Conservation (phyloP, 2,888 invertebrate species). For the Lamellibrachia satsuma region DNA sequence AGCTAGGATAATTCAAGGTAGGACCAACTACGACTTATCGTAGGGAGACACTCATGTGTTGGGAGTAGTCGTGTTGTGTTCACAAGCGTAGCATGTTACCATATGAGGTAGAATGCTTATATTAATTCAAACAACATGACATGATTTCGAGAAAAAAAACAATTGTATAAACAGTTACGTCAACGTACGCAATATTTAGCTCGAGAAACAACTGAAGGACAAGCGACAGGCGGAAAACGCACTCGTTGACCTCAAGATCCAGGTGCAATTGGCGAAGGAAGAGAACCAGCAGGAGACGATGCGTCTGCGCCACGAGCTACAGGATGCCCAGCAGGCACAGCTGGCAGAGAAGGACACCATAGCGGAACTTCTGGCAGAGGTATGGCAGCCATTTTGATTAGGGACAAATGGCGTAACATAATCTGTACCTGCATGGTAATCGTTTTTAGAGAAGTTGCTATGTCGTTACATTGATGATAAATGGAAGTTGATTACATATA, state of each 20-base stretch:
- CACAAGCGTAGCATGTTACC: no score
- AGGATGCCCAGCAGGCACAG: slow-evolving; percentile 48
- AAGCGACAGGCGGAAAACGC: slow-evolving; percentile 47
- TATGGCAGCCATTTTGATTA: slow-evolving; percentile 33
- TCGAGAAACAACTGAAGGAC: slow-evolving; percentile 46
- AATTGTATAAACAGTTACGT: background rate
- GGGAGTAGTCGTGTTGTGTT: no score
- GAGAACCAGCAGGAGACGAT: slow-evolving; percentile 50
- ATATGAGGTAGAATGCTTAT: no score
- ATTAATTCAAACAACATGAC: no score
- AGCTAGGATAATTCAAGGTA: no score
- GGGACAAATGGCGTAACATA: background rate
- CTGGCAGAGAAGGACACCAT: slow-evolving; percentile 50
- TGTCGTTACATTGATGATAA: background rate
- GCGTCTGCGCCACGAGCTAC: slow-evolving; percentile 49
- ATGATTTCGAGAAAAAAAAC: background rate
- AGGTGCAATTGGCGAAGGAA: slow-evolving; percentile 49
- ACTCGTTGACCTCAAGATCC: slow-evolving; percentile 49
- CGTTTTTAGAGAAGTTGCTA: background rate
- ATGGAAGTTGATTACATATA: background rate
- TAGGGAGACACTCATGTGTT: no score
- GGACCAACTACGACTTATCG: no score
- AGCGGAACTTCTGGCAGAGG: slow-evolving; percentile 54
- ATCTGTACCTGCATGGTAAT: background rate
- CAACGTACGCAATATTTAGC: slow-evolving; percentile 36